These are phyloP conservation scores for Polydrusus pterygomalis DNA, from an alignment of 2,888 invertebrate genomes.

Conservation along the genomic window DNA sequence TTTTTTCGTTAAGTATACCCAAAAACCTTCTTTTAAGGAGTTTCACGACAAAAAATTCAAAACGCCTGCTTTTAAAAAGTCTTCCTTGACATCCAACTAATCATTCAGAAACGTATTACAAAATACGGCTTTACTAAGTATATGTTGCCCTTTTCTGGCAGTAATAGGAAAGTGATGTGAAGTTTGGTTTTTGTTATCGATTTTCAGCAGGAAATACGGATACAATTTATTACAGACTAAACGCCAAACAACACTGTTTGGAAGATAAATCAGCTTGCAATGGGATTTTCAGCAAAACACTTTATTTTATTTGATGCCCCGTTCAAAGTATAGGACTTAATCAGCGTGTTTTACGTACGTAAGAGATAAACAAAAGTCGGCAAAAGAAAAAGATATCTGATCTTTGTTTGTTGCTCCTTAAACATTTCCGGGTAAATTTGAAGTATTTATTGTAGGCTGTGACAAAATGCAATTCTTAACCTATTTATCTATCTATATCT, in stretches of 20 bases:
- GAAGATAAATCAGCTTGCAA: conserved; percentile 45
- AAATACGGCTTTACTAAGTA: conserved; percentile 18
- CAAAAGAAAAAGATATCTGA: background rate
- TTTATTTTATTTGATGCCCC: conserved; percentile 40
- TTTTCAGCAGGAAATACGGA: conserved; percentile 33
- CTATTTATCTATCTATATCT: too few relatives aligned
- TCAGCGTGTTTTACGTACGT: background rate
- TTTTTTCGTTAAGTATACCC: background rate
- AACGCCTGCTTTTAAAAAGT: background rate
- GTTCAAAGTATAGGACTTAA: conserved; percentile 13
- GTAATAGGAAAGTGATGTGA: conserved; percentile 44
- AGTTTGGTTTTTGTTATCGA: conserved; percentile 36
- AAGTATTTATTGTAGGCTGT: too few relatives aligned
- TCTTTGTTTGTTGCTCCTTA: too few relatives aligned
- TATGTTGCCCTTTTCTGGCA: conserved; percentile 28
- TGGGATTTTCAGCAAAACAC: conserved; percentile 42
- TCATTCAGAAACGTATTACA: background rate
- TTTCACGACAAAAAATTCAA: background rate
- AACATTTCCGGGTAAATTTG: too few relatives aligned
- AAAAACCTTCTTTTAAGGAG: background rate
- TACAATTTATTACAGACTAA: conserved; percentile 45
- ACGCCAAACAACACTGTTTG: conserved; percentile 38
- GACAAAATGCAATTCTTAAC: too few relatives aligned
- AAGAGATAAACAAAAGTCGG: background rate
- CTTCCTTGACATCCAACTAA: background rate